These are phyloP conservation scores for Ctenodactylus gundi DNA, from an alignment of 2,113 vertebrate genomes.

Conservation along the genomic window DNA sequence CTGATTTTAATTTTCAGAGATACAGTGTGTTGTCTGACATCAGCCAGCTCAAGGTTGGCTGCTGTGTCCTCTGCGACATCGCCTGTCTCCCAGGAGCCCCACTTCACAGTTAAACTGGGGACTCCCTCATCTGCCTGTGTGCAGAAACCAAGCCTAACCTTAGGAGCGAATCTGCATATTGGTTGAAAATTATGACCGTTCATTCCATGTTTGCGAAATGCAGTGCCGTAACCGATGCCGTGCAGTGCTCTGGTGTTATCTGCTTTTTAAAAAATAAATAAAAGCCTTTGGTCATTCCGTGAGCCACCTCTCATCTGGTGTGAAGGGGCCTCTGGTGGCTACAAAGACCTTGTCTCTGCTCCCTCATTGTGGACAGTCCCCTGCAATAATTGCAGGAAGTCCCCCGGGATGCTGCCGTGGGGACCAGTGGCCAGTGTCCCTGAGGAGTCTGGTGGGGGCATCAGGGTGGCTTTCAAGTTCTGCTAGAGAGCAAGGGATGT, in stretches of 20 bases:
- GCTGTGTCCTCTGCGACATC: not conserved
- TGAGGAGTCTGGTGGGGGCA: too few relatives aligned
- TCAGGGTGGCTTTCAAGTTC: slow-evolving; percentile 50
- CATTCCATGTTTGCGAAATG: not conserved
- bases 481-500: too few relatives aligned
- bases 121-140: not conserved
- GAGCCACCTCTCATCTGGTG: slow-evolving; percentile 35
- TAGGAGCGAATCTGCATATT: not conserved
- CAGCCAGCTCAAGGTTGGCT: not conserved
- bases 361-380: not conserved
- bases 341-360: slow-evolving; percentile 41
- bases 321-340: slow-evolving; percentile 36
- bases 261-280: slow-evolving; percentile 65
- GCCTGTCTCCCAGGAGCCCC: not conserved
- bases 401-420: too few relatives aligned
- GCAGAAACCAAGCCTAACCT: slow-evolving; percentile 18
- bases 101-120: not conserved
- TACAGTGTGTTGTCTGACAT: not conserved
- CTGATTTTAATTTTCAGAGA: slow-evolving; percentile 9
- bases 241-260: slow-evolving; percentile 42
- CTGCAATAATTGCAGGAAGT: not conserved
- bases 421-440: too few relatives aligned
- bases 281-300: slow-evolving; percentile 41
- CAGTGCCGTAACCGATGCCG: too few relatives aligned
- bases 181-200: slow-evolving; percentile 1